Conservation (phyloP, 1,140 invertebrate genomes). For the Amphibalanus amphitrite region DNA sequence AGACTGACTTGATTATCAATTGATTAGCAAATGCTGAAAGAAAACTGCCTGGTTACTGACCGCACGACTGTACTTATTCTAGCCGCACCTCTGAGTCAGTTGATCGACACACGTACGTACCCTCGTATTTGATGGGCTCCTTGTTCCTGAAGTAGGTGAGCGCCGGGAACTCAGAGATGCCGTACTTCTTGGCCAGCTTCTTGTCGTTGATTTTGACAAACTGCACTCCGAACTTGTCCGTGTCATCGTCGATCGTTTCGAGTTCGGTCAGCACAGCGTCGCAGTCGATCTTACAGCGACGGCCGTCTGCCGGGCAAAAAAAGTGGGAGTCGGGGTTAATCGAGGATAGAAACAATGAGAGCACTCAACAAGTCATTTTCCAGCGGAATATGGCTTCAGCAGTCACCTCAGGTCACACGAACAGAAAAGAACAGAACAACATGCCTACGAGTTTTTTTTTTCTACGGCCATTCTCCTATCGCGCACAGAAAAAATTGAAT, state of each 20-base stretch:
- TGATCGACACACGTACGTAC: too few relatives aligned
- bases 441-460: background rate
- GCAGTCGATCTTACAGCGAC: conserved; percentile 67
- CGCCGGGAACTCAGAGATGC: conserved; percentile 79
- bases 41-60: too few relatives aligned
- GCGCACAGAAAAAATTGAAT: too few relatives aligned
- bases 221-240: conserved; percentile 79
- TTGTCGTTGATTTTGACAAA: conserved; percentile 93
- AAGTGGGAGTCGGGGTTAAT: conserved; percentile 7
- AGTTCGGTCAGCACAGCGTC: conserved; percentile 76
- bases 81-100: too few relatives aligned
- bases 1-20: too few relatives aligned
- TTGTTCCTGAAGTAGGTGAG: conserved; percentile 87
- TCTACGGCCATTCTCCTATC: too few relatives aligned
- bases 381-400: background rate
- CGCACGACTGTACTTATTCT: too few relatives aligned
- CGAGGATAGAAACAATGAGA: background rate
- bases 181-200: conserved; percentile 82
- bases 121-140: conserved; percentile 82
- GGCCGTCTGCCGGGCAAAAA: conserved; percentile 48
- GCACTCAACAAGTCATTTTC: conserved; percentile 4
- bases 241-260: conserved; percentile 88
- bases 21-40: too few relatives aligned
- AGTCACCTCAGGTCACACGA: background rate
- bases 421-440: background rate